phyloP scores from a whole-genome alignment of 2,113 vertebrate species.

The Heterocephalus glaber region DNA sequence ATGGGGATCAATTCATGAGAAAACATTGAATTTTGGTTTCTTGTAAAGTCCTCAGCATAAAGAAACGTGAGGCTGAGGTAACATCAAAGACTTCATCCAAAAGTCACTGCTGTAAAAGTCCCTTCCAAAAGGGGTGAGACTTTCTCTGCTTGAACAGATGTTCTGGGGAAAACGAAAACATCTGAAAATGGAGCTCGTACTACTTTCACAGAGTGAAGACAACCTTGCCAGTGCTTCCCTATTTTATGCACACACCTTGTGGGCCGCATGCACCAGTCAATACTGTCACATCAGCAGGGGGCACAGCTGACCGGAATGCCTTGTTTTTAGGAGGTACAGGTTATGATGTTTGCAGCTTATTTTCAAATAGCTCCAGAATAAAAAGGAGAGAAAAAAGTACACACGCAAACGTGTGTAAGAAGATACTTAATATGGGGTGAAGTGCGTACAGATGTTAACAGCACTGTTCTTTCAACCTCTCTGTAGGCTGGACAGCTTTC shows the following conservation, averaged over 20 bases:
- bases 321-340: neutral
- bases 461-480: neutral
- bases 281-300: fast-evolving
- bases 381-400: no score
- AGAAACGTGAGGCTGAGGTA: neutral
- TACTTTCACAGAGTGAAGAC: neutral
- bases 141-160: neutral
- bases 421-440: neutral
- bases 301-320: neutral
- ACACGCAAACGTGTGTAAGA: fast-evolving
- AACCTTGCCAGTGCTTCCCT: neutral
- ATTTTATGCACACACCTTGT: neutral
- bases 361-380: neutral
- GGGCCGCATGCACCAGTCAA: fast-evolving
- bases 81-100: neutral
- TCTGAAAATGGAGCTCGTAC: neutral
- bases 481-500: neutral
- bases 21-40: neutral
- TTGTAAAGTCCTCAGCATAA: neutral
- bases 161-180: neutral
- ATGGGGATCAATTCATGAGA: neutral
- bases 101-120: neutral
- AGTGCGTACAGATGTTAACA: neutral
- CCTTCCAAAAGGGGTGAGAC: neutral
- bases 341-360: neutral